Percentiles rank a stretch among this genome's conserved stretches.
These are phyloP conservation scores for Lerema accius DNA, from an alignment of 1,140 invertebrate genomes.

Conservation along the genomic window DNA sequence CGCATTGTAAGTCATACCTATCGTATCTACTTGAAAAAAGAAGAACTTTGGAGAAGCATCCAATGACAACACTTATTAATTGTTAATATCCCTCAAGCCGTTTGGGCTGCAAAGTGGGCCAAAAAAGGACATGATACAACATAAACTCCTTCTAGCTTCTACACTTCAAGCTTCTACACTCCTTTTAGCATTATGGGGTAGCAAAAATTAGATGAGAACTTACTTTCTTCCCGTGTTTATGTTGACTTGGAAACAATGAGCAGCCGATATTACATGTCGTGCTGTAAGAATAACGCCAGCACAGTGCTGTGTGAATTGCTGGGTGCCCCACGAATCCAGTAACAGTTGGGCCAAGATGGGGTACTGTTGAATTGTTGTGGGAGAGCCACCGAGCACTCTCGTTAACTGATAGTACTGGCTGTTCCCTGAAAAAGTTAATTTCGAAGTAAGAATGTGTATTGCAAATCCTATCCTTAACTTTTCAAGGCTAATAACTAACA, in stretches of 20 bases:
- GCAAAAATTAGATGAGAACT: slow-evolving; percentile 42
- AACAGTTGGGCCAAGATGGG: slow-evolving; percentile 68
- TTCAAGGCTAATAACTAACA: no score
- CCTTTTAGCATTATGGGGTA: no score
- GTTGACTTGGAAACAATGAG: slow-evolving; percentile 71
- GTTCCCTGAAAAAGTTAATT: slow-evolving; percentile 43
- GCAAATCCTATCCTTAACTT: no score
- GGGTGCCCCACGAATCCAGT: slow-evolving; percentile 60
- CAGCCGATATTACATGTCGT: slow-evolving; percentile 67
- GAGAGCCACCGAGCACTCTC: slow-evolving; percentile 60
- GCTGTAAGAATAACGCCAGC: slow-evolving; percentile 71
- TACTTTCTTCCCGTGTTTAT: slow-evolving; percentile 60
- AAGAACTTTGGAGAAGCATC: no score
- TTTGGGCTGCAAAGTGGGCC: no score
- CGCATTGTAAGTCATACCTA: neutral
- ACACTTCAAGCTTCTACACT: no score
- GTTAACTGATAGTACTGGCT: slow-evolving; percentile 40
- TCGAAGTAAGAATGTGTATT: no score
- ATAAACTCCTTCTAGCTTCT: no score
- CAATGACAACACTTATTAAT: no score
- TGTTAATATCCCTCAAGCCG: no score
- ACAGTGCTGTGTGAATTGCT: slow-evolving; percentile 63
- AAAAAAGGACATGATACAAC: no score
- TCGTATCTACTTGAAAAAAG: no score
- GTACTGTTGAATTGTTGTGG: slow-evolving; percentile 61